Evolutionary conservation across 1,140 invertebrate genomes (phyloP).

Genomic region (Pseudomyrmex sp.): DNA sequence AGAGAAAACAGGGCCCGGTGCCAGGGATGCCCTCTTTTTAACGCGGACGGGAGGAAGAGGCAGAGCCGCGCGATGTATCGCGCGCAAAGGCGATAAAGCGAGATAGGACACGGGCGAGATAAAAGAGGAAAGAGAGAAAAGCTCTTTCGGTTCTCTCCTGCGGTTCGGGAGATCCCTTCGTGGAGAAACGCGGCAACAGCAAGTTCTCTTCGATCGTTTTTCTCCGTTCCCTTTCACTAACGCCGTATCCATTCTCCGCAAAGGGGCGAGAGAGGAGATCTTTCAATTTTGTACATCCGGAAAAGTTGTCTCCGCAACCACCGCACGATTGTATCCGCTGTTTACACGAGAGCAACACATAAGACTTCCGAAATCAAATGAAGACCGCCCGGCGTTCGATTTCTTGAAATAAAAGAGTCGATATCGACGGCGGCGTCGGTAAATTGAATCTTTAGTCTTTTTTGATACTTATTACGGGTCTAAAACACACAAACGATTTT

Average conservation of each 20-base stretch:
- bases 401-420: conserved; percentile 32
- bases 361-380: conserved; percentile 44
- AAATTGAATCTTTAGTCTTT: conserved; percentile 18
- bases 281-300: conserved; percentile 63
- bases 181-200: conserved; percentile 65
- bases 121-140: conserved; percentile 58
- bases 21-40: conserved; percentile 72
- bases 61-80: conserved; percentile 20
- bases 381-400: conserved; percentile 45
- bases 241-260: conserved; percentile 10
- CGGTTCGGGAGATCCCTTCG: conserved; percentile 61
- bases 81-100: conserved; percentile 32
- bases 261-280: conserved; percentile 26
- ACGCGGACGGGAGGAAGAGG: conserved; percentile 51
- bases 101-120: conserved; percentile 46
- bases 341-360: conserved; percentile 47
- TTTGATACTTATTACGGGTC: not conserved
- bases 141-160: conserved; percentile 27
- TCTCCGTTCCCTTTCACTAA: conserved; percentile 48
- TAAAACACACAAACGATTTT: no score
- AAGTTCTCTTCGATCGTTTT: conserved; percentile 57
- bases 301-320: conserved; percentile 38
- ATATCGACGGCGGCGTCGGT: not conserved
- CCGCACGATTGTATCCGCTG: conserved; percentile 32
- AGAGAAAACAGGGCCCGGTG: conserved; percentile 70